Conservation (phyloP, 2,113 vertebrate genomes). For the Podocnemis expansa region DNA sequence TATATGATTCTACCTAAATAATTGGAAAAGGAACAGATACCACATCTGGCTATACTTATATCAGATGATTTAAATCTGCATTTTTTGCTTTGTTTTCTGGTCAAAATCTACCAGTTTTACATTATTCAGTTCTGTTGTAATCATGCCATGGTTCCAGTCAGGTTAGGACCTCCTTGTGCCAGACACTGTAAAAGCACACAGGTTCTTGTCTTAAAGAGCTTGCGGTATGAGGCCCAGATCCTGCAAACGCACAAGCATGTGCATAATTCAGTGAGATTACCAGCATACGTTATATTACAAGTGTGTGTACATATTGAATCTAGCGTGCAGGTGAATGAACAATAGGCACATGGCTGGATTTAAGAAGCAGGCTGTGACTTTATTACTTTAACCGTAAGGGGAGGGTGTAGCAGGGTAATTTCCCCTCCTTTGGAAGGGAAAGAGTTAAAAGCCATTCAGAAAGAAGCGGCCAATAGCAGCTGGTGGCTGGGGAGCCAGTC, state of each 20-base stretch:
- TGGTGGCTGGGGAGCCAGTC: no score
- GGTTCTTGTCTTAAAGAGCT: neutral
- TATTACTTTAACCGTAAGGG: neutral
- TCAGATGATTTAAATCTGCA: neutral
- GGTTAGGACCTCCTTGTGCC: fast-evolving
- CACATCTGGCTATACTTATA: neutral
- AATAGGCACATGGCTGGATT: neutral
- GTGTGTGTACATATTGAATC: neutral
- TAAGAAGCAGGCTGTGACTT: neutral
- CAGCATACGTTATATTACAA: neutral
- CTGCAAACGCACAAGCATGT: neutral
- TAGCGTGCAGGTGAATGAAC: neutral
- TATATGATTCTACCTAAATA: neutral
- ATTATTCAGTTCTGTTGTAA: neutral
- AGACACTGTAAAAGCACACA: neutral
- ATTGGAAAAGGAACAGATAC: neutral
- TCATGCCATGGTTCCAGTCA: neutral
- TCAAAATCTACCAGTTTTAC: neutral
- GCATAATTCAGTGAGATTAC: neutral
- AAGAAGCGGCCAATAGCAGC: no score
- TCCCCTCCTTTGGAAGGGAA: no score
- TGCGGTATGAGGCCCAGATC: neutral
- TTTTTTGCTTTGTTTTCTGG: neutral
- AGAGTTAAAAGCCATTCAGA: no score
- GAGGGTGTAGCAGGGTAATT: no score